These are phyloP conservation scores for Drosophila mettleri DNA, from an alignment of 2,888 invertebrate genomes.

Conservation along the genomic window DNA sequence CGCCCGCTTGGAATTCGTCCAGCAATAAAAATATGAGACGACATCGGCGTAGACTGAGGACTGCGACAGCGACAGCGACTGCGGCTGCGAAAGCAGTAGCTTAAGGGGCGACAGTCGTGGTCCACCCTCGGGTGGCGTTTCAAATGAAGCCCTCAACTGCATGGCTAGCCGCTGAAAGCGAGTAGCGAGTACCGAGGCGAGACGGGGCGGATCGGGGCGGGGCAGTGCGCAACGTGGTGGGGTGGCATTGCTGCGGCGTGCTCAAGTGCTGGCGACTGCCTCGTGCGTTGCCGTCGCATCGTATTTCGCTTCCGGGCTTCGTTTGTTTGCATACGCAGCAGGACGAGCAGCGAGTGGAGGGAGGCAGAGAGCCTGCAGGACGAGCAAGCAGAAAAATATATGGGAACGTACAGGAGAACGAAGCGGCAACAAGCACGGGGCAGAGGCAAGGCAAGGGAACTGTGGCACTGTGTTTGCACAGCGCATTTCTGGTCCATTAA, in stretches of 20 bases:
- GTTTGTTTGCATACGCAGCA: constrained; percentile 79
- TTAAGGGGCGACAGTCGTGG: constrained; percentile 22
- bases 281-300: constrained; percentile 57
- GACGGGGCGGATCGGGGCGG: neutral
- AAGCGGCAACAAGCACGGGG: neutral
- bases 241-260: constrained; percentile 64
- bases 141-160: constrained; percentile 59
- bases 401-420: constrained; percentile 5
- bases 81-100: constrained; percentile 19
- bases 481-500: constrained; percentile 81
- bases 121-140: constrained; percentile 52
- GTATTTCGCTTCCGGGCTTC: constrained; percentile 75
- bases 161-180: constrained; percentile 14
- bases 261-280: constrained; percentile 71
- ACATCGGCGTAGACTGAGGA: constrained; percentile 16
- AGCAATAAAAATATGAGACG: constrained; percentile 51
- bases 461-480: constrained; percentile 67
- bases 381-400: constrained; percentile 4
- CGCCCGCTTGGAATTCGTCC: constrained; percentile 54
- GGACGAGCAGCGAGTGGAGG: constrained; percentile 32
- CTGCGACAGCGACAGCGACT: neutral
- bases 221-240: constrained; percentile 5
- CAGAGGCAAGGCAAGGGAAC: neutral
- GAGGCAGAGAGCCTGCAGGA: neutral
- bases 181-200: no score